A percentile compares a stretch with the other conserved stretches of the same genome.
Conservation (phyloP, 1,140 invertebrate genomes). For the Zaprionus capensis region DNA sequence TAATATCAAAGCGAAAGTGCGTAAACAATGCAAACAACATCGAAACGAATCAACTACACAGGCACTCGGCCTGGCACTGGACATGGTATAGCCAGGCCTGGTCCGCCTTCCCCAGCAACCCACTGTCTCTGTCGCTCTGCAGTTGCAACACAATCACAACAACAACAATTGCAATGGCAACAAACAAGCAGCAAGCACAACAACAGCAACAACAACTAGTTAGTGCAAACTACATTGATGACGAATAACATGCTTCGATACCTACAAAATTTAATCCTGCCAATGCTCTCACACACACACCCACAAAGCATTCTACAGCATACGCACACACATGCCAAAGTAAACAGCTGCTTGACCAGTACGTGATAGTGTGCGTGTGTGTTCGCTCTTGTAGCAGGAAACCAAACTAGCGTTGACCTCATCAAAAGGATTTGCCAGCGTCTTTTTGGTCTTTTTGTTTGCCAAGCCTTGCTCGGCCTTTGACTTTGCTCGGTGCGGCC, state of each 20-base stretch:
- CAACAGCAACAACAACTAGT: conserved; percentile 61
- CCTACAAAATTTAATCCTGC: conserved; percentile 81
- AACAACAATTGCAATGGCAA: conserved; percentile 33
- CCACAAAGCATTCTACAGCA: conserved; percentile 22
- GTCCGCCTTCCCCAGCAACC: not conserved
- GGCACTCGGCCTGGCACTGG: conserved; percentile 33
- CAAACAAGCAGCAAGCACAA: conserved; percentile 14
- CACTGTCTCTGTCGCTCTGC: not conserved
- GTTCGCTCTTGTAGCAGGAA: conserved; percentile 47
- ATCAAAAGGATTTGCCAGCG: conserved; percentile 81
- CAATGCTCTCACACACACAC: conserved; percentile 48
- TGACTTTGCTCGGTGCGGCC: conserved; percentile 56
- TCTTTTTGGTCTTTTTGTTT: conserved; percentile 83
- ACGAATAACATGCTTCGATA: conserved; percentile 83
- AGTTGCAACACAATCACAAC: conserved; percentile 35
- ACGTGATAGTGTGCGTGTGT: conserved; percentile 12
- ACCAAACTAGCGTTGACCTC: conserved; percentile 77
- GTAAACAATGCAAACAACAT: conserved; percentile 81
- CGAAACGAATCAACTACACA: conserved; percentile 47
- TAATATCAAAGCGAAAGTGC: conserved; percentile 83
- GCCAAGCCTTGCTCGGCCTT: conserved; percentile 67
- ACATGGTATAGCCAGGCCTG: not conserved
- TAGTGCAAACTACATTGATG: conserved; percentile 81
- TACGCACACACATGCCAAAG: conserved; percentile 22
- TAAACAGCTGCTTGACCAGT: conserved; percentile 48